phyloP scores from a whole-genome alignment of 2,113 vertebrate species.

The Boulengeromyrus knoepffleri region DNA sequence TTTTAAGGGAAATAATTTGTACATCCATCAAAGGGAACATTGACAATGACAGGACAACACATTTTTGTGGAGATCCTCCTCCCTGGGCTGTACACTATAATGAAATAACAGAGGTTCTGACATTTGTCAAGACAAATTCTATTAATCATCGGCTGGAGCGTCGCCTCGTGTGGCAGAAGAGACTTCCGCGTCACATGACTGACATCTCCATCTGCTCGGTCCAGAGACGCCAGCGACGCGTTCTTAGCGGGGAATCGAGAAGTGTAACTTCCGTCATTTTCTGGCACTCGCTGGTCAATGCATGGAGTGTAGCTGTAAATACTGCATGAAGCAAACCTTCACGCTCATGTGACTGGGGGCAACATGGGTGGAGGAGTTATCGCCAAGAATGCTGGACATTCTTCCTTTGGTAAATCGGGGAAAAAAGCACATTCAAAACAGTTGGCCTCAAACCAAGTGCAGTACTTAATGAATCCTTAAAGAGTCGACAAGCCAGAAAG shows the following conservation, averaged over 20 bases:
- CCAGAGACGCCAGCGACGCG: not conserved
- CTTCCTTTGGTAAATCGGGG: not conserved
- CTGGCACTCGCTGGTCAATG: not conserved
- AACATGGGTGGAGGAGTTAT: not conserved
- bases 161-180: not conserved
- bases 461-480: not conserved
- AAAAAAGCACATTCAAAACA: not conserved
- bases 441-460: not conserved
- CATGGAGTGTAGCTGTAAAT: not conserved
- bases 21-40: not conserved
- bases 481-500: not conserved
- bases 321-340: not conserved
- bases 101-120: conserved; percentile 20
- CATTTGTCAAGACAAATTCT: conserved; percentile 10
- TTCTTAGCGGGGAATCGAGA: not conserved
- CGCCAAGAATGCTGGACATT: not conserved
- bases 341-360: not conserved
- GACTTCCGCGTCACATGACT: not conserved
- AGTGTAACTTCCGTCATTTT: not conserved
- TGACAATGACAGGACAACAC: not conserved
- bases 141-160: conserved; percentile 5
- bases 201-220: not conserved
- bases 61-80: not conserved
- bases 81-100: not conserved
- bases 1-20: not conserved